Evolutionary conservation across 2,113 vertebrate genomes (phyloP).

Genomic region (Podocnemis expansa): DNA sequence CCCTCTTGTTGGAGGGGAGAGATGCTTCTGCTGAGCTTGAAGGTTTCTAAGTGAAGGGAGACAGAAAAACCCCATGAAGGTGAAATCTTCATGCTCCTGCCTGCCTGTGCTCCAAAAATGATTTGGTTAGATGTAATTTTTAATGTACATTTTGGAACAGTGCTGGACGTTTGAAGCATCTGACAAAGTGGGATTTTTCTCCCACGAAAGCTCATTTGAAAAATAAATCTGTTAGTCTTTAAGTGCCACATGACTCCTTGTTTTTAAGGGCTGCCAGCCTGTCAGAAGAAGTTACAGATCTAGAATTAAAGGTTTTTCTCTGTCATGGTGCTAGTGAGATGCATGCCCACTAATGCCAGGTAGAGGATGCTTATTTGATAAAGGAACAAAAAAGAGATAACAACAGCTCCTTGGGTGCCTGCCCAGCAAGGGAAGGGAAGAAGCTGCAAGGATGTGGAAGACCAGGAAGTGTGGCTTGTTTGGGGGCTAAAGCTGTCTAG

Average conservation of each 20-base stretch:
- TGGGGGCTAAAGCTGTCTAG: no score
- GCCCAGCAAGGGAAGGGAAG: not conserved
- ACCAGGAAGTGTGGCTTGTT: no score
- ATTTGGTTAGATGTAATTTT: not conserved
- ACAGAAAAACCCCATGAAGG: not conserved
- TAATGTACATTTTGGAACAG: not conserved
- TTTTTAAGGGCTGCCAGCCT: not conserved
- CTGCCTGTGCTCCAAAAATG: not conserved
- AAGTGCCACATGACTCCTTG: no score
- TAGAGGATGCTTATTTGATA: not conserved
- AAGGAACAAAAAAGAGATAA: not conserved
- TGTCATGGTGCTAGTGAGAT: not conserved
- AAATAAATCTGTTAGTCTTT: no score
- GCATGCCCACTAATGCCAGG: not conserved
- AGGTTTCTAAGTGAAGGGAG: not conserved
- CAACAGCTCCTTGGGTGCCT: not conserved
- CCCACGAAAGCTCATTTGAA: no score
- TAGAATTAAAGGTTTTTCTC: not conserved
- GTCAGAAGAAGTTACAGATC: not conserved
- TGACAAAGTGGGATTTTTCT: no score
- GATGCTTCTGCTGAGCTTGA: fast-evolving
- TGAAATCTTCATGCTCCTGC: no score
- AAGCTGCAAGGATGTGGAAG: not conserved
- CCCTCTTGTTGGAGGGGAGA: not conserved
- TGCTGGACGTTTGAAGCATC: no score